Base-by-base conservation (phyloP, 2,888 invertebrate genomes). In the Scaptomyza caliginosa region DNA sequence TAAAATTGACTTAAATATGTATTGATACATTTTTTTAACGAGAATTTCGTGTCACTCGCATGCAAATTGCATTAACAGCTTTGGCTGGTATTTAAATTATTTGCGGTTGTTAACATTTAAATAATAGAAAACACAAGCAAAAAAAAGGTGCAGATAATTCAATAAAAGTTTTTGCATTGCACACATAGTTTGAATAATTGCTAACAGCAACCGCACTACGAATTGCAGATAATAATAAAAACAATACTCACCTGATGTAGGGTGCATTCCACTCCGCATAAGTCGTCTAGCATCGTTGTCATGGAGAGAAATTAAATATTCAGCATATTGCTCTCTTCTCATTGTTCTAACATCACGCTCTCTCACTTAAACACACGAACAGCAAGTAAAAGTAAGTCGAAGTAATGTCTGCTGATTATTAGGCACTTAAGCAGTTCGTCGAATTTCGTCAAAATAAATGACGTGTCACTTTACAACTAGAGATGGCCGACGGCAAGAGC, bases 221-320 rank as follows among this genome's bases (percentile, higher is more conserved):
- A 49, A 54, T 64, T 30, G 24, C 38, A 38, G 2, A 13, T 13
- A 13, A 13, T 5, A 0, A 0, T 2, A 43, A 50, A 16, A 13
- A n/a, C 38, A 23, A 28, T 28, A 21, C 36, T 16, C 32, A 34
- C 32, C 8, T 1, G 32, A 16, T 16, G 13, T 16, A 16, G 7
- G 13, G 4, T n/a, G 38, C n/a, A 10, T n/a, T n/a, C n/a, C n/a
- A n/a, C n/a, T n/a, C n/a, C n/a, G n/a, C n/a, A n/a, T 16, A 28
- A 30, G 19, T n/a, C n/a, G 26, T 13, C 36, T 28, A 5, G 13
- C 7, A 34, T 19, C 10, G 40, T 7, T 11, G 36, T 56, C n/a
- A n/a, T n/a, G n/a, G n/a, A 74, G 70, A 76, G 80, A 77, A 86
- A 88, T 88, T 88, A 88, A 73, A 82, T 79, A 87, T 86, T 87